phyloP scores from a whole-genome alignment of 2,797 vertebrate genomes.

The Oreonectes daqikongensis region DNA sequence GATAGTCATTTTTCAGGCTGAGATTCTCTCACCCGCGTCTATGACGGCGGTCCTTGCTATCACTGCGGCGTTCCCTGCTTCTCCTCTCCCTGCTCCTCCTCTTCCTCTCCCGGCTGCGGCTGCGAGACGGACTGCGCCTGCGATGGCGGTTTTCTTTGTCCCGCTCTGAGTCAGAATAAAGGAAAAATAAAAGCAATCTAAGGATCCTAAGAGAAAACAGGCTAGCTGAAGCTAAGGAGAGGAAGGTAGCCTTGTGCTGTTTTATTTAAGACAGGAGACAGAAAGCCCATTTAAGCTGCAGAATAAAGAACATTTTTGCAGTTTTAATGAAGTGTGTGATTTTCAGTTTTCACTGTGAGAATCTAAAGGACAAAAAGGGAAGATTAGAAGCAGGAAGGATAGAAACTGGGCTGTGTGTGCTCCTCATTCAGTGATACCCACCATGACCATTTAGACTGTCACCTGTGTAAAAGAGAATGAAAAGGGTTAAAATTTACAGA shows the following conservation, averaged over 20 bases:
- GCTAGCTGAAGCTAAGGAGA: constrained; percentile 56
- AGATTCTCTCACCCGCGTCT: constrained; percentile 75
- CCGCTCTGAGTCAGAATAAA: constrained; percentile 72
- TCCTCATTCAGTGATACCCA: constrained; percentile 55
- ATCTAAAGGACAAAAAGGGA: constrained; percentile 40
- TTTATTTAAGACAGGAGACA: constrained; percentile 8
- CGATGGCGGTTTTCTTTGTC: constrained; percentile 95
- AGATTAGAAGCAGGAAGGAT: constrained; percentile 38
- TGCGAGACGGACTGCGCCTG: constrained; percentile 86
- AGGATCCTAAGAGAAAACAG: constrained; percentile 17
- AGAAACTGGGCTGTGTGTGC: constrained; percentile 37
- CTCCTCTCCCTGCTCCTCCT: constrained; percentile 89
- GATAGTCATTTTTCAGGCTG: neutral
- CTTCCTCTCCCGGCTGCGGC: constrained; percentile 89
- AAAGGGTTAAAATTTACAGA: constrained; percentile 48
- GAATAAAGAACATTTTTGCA: constrained; percentile 18
- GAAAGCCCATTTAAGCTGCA: constrained; percentile 41
- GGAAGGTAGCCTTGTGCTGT: constrained; percentile 4
- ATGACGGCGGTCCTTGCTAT: constrained; percentile 87
- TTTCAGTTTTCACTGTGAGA: constrained; percentile 39
- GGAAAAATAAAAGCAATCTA: neutral
- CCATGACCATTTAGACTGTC: constrained; percentile 62
- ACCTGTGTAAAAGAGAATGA: constrained; percentile 60
- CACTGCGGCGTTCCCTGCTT: constrained; percentile 86
- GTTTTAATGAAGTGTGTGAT: neutral